Conservation (phyloP, 2,113 vertebrate species). For the Stomatorhinus ivindoensis region DNA sequence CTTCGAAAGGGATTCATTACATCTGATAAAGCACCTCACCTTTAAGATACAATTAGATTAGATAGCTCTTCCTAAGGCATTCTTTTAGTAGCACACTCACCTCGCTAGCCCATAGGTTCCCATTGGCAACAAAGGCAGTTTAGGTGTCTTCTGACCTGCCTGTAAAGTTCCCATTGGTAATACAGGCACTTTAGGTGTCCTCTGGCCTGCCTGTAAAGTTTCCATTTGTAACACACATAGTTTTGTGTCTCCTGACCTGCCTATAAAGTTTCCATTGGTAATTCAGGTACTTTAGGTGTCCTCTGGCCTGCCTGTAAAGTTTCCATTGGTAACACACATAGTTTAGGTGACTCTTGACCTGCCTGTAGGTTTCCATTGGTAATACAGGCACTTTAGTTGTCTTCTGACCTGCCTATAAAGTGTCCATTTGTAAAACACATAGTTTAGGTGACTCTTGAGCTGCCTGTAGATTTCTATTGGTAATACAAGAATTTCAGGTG, state of each 20-base stretch:
- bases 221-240: background rate
- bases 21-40: background rate
- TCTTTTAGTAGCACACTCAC: background rate
- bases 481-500: too few species aligned
- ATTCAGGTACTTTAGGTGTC: background rate
- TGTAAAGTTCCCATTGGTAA: background rate
- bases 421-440: background rate
- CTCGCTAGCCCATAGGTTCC: background rate
- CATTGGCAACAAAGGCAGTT: background rate
- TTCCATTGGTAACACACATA: background rate
- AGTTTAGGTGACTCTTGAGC: background rate
- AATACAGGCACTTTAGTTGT: background rate
- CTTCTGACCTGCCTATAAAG: background rate
- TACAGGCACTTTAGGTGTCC: background rate
- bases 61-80: background rate
- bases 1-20: constrained; percentile 4
- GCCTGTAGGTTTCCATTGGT: background rate
- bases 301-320: background rate
- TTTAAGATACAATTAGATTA: background rate
- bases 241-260: background rate
- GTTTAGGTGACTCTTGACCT: background rate
- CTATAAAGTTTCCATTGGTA: background rate
- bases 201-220: background rate
- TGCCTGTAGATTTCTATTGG: background rate
- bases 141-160: background rate